phyloP scores from a whole-genome alignment of 2,797 vertebrate species.

The Cetoscarus ocellatus region DNA sequence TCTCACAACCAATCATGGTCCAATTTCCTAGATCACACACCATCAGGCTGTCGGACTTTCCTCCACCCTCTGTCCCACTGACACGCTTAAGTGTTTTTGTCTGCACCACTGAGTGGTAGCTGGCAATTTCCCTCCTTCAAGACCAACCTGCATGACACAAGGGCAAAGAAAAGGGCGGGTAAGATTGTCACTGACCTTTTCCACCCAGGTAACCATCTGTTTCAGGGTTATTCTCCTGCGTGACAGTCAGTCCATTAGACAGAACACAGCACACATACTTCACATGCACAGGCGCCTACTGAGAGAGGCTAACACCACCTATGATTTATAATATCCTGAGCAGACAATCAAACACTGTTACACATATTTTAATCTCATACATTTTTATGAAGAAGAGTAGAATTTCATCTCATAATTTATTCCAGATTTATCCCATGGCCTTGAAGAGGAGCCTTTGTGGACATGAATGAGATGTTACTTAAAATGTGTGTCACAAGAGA shows the following conservation, averaged over 20 bases:
- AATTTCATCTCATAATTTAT: neutral
- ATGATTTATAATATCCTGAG: constrained; percentile 13
- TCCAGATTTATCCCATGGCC: neutral
- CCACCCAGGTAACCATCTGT: constrained; percentile 49
- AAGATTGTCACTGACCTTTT: constrained; percentile 53
- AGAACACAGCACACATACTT: constrained; percentile 17
- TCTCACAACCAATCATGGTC: constrained; percentile 52
- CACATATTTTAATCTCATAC: neutral
- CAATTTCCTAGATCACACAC: constrained; percentile 50
- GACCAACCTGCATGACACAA: constrained; percentile 21
- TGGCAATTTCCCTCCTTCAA: constrained; percentile 24
- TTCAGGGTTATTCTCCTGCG: constrained; percentile 40
- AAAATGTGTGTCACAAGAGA: neutral
- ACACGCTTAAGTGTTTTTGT: constrained; percentile 46
- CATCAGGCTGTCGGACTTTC: constrained; percentile 42
- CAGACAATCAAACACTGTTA: constrained; percentile 7
- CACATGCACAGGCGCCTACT: neutral
- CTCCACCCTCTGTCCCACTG: constrained; percentile 22
- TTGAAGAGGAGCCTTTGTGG: neutral
- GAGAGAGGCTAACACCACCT: neutral
- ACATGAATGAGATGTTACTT: neutral
- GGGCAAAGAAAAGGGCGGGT: constrained; percentile 38
- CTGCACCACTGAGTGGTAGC: constrained; percentile 27
- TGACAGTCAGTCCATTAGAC: constrained; percentile 45
- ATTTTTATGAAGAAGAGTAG: constrained; percentile 1